Percentiles rank a stretch among this genome's conserved stretches.
Conservation (phyloP, 2,113 vertebrate genomes). For the Geothlypis trichas region DNA sequence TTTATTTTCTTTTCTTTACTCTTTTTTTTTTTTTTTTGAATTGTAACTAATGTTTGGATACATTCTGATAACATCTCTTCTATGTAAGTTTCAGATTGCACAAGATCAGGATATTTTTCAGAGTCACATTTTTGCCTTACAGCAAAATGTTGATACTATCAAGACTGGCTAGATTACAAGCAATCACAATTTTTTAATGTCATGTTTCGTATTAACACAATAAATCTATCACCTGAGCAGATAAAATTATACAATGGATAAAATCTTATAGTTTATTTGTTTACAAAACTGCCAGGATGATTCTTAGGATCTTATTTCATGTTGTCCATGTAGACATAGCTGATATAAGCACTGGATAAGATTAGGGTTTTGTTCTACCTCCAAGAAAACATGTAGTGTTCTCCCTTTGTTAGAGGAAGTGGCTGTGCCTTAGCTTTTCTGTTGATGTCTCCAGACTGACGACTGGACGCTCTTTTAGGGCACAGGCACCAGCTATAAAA, state of each 20-base stretch:
- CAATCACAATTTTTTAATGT: constrained; percentile 70
- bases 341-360: not conserved
- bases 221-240: constrained; percentile 70
- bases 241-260: constrained; percentile 61
- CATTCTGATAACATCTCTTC: constrained; percentile 50
- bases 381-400: not conserved
- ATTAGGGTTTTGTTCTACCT: not conserved
- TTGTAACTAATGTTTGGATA: constrained; percentile 28
- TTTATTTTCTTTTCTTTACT: not conserved
- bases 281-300: constrained; percentile 60
- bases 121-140: constrained; percentile 51
- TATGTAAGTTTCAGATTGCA: constrained; percentile 43
- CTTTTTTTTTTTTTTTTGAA: not conserved
- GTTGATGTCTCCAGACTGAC: not conserved
- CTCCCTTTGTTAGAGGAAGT: not conserved
- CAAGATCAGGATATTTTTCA: constrained; percentile 56
- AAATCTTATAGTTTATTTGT: constrained; percentile 65
- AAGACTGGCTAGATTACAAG: constrained; percentile 47
- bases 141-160: constrained; percentile 67
- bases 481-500: not conserved
- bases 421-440: not conserved
- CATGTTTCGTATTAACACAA: constrained; percentile 61
- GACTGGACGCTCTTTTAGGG: not conserved
- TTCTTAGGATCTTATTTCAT: constrained; percentile 59
- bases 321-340: constrained; percentile 1